phyloP scores from a whole-genome alignment of 1,140 invertebrate species.

The Drosophila nigrodunni region DNA sequence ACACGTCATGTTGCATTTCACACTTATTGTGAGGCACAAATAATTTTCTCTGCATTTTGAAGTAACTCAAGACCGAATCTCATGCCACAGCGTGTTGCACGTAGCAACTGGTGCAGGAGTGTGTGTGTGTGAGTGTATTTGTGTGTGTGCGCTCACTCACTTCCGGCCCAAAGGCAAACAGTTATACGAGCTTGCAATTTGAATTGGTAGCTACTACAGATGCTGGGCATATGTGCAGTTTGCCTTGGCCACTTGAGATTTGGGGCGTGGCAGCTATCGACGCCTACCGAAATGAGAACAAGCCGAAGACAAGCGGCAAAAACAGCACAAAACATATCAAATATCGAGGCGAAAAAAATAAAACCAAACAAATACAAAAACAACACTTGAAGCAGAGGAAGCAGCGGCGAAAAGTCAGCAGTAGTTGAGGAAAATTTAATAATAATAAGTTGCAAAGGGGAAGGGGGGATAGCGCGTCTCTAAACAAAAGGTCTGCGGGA shows the following conservation, averaged over 20 bases:
- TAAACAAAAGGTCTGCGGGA: conserved; percentile 23
- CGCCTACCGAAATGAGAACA: conserved; percentile 46
- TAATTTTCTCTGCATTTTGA: conserved; percentile 18
- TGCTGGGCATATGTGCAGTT: conserved; percentile 55
- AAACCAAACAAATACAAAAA: conserved; percentile 30
- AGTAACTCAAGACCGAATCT: conserved; percentile 36
- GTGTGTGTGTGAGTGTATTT: neutral
- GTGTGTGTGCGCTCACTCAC: conserved; percentile 19
- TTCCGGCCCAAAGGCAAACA: conserved; percentile 54
- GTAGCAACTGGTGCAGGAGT: neutral
- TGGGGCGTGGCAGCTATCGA: conserved; percentile 61
- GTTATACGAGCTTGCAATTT: conserved; percentile 10
- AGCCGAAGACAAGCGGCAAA: conserved; percentile 24
- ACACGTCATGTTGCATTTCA: conserved; percentile 15
- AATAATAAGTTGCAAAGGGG: conserved; percentile 14
- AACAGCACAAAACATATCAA: conserved; percentile 60
- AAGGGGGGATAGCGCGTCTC: conserved; percentile 28
- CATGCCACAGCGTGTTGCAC: conserved; percentile 17
- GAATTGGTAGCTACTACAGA: conserved; percentile 41
- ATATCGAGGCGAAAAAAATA: conserved; percentile 37
- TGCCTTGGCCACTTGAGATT: conserved; percentile 47
- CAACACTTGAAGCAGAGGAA: conserved; percentile 22
- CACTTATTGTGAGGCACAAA: conserved; percentile 32
- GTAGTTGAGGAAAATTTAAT: conserved; percentile 39
- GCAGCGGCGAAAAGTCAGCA: conserved; percentile 30